Conservation (phyloP, 2,888 invertebrate genomes). For the Steinernema hermaphroditum region DNA sequence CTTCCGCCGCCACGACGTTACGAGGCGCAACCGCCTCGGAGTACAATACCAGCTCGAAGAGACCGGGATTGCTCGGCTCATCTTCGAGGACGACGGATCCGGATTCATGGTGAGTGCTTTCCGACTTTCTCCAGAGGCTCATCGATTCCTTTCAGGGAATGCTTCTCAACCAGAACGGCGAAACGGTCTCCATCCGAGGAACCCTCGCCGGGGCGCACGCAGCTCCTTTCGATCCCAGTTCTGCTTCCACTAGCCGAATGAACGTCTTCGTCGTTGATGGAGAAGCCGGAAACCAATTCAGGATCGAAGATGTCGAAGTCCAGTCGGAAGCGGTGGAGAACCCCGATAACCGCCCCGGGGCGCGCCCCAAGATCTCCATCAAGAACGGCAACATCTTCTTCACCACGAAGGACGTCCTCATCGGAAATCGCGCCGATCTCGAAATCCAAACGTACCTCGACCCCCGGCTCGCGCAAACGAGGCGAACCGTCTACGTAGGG, state of each 20-base stretch:
- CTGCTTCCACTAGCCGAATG: slow-evolving; percentile 31
- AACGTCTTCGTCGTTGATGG: slow-evolving; percentile 21
- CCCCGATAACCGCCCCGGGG: background rate
- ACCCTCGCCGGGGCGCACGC: background rate
- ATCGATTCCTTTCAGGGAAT: slow-evolving; percentile 33
- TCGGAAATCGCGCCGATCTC: slow-evolving; percentile 40
- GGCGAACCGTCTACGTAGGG: slow-evolving; percentile 35
- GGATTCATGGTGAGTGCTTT: slow-evolving; percentile 21
- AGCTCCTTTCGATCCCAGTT: slow-evolving; percentile 17
- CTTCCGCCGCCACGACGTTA: background rate
- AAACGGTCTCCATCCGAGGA: slow-evolving; percentile 31
- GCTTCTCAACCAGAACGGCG: slow-evolving; percentile 30
- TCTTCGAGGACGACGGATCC: slow-evolving; percentile 32
- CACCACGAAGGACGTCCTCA: slow-evolving; percentile 36
- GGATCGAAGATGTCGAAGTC: background rate
- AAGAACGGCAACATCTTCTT: slow-evolving; percentile 26
- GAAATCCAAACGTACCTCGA: slow-evolving; percentile 40
- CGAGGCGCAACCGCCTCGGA: slow-evolving; percentile 4
- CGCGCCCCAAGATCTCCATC: background rate
- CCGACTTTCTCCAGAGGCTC: too few relatives aligned
- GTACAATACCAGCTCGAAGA: slow-evolving; percentile 21
- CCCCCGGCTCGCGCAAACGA: slow-evolving; percentile 3
- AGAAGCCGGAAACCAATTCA: slow-evolving; percentile 17
- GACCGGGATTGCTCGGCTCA: slow-evolving; percentile 30
- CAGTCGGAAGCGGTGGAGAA: background rate